Evolutionary conservation across 2,797 vertebrate species (phyloP).

Genomic region (Paramormyrops hopkinsi): DNA sequence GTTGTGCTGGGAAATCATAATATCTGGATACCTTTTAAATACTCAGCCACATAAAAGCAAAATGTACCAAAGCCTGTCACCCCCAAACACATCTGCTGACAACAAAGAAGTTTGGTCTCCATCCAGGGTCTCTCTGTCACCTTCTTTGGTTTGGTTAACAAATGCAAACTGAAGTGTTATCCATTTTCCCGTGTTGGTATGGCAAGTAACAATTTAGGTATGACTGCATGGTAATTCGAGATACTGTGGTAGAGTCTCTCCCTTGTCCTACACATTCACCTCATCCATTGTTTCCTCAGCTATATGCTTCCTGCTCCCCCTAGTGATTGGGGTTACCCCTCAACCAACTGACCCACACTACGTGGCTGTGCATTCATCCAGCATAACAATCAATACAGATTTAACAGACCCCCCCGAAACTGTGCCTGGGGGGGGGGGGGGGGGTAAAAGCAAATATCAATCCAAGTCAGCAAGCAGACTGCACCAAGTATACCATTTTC

Average conservation of each 20-base stretch:
- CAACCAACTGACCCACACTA: background rate
- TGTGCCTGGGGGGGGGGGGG: background rate
- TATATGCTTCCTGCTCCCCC: background rate
- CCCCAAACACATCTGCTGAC: background rate
- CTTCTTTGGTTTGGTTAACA: background rate
- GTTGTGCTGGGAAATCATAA: conserved; percentile 52
- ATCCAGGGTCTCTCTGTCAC: background rate
- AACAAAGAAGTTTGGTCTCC: background rate
- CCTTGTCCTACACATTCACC: background rate
- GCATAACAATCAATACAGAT: background rate
- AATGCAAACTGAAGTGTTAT: background rate
- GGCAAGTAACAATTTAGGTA: background rate
- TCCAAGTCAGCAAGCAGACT: background rate
- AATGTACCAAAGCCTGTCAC: background rate
- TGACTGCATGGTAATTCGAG: background rate
- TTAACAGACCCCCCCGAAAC: background rate
- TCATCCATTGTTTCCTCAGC: background rate
- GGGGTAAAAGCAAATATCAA: background rate
- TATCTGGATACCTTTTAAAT: background rate
- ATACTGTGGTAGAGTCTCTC: background rate
- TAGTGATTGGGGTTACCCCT: background rate
- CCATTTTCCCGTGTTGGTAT: background rate
- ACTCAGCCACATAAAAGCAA: background rate
- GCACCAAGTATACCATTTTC: background rate
- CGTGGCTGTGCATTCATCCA: background rate